Evolutionary conservation across 1,140 invertebrate genomes (phyloP).

Genomic region (Dendrolimus punctatus): DNA sequence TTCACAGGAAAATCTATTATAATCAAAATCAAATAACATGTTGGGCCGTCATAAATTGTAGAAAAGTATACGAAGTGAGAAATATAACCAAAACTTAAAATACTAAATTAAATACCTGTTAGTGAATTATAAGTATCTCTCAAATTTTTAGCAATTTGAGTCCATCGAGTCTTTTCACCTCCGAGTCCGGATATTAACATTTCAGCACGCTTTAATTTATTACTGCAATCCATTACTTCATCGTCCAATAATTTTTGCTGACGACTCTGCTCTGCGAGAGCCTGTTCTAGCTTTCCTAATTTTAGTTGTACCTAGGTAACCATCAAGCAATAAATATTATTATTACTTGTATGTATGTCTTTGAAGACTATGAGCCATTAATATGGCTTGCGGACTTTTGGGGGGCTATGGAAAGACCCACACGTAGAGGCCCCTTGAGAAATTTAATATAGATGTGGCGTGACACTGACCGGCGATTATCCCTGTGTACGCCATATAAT

Average conservation of each 20-base stretch:
- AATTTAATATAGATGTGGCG: no score
- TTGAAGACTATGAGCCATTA: no score
- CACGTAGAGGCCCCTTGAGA: no score
- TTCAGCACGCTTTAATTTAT: conserved; percentile 93
- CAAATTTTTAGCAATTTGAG: conserved; percentile 81
- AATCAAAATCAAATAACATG: background rate
- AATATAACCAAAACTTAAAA: background rate
- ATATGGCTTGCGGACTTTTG: no score
- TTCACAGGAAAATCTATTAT: no score
- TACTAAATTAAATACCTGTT: conserved; percentile 43
- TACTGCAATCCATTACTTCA: conserved; percentile 90
- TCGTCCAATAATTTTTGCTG: conserved; percentile 80
- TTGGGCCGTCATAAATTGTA: no score
- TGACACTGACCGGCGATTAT: no score
- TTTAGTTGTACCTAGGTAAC: conserved; percentile 62
- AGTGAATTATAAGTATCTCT: conserved; percentile 78
- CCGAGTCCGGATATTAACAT: conserved; percentile 92
- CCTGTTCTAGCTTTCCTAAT: conserved; percentile 75
- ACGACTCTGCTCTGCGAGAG: conserved; percentile 74
- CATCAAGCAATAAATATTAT: conserved; percentile 18
- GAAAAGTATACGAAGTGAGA: background rate
- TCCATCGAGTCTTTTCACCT: conserved; percentile 89
- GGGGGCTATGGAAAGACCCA: no score
- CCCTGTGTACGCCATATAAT: no score
- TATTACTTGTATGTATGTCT: no score